Base-by-base conservation (phyloP, 92 coral and sea anemone genomes). In the Actinostola sp. region DNA sequence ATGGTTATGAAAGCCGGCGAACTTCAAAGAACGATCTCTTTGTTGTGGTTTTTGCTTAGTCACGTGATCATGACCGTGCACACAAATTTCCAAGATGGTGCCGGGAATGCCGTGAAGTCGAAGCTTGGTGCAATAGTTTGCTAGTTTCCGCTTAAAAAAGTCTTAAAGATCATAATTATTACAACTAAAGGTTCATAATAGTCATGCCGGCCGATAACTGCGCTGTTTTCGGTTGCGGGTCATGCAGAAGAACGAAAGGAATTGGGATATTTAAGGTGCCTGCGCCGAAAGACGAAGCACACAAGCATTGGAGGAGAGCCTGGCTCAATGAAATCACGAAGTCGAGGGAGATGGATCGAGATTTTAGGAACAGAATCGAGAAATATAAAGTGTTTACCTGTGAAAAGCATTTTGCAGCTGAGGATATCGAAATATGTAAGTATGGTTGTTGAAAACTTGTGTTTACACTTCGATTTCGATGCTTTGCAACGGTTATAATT, bases 171-270 rank as follows among this genome's bases (percentile, higher is more conserved):
- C 41, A 19, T 16, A n/a, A n/a, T n/a, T n/a, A n/a, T n/a, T n/a
- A n/a, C n/a, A n/a, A n/a, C n/a, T n/a, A n/a, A n/a, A n/a, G n/a
- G n/a, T n/a, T n/a, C n/a, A n/a, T n/a, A n/a, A n/a, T n/a, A n/a
- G n/a, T n/a, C n/a, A 73, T 78, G 84, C 89, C 89, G 39, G 81
- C 81, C 34, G 76, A 72, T 31, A 84, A 79, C 77, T 79, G 89
- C 59, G 43, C 81, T 48, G 84, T 78, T 46, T 82, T 66, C 36
- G 86, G 83, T 53, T 80, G 86, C 72, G 56, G 72, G 34, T 65
- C 83, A 14, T 65, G 60, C 34, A 32, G 83, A 56, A 77, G 80
- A 41, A 69, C 84, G 43, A 83, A 83, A 48, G 74, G 83, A 49
- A 83, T 83, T 15, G 84, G 78, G 0, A 82, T 76, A 44, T 82